These are phyloP conservation scores for Plutomurus gul DNA, from an alignment of 1,140 invertebrate genomes.

Conservation along the genomic window DNA sequence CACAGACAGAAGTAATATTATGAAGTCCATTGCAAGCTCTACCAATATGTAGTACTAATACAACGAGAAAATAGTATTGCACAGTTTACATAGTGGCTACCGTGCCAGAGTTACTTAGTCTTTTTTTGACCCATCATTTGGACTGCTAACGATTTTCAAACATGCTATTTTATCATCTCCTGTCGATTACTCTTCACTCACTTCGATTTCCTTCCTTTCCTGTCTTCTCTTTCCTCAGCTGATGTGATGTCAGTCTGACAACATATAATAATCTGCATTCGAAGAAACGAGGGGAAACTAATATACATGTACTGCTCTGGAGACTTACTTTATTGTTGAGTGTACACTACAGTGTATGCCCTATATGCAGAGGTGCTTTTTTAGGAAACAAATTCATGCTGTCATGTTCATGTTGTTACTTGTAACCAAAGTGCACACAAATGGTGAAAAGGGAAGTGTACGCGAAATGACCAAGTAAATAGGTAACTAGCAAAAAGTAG, in stretches of 20 bases:
- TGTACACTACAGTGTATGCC: not conserved
- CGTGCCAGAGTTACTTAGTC: slow-evolving; percentile 14
- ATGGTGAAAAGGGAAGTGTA: not conserved
- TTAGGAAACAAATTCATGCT: not conserved
- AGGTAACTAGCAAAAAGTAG: too few relatives aligned
- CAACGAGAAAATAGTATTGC: too few relatives aligned
- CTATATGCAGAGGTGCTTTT: not conserved
- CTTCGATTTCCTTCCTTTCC: not conserved
- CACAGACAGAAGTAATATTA: too few relatives aligned
- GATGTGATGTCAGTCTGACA: slow-evolving; percentile 29
- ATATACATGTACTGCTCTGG: not conserved
- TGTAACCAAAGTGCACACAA: not conserved
- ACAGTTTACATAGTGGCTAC: not conserved
- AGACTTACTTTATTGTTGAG: not conserved
- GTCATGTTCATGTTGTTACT: too few relatives aligned
- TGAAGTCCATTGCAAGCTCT: not conserved
- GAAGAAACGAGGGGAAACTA: not conserved
- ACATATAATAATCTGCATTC: slow-evolving; percentile 18
- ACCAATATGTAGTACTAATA: too few relatives aligned
- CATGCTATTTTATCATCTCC: slow-evolving; percentile 47
- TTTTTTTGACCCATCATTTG: not conserved
- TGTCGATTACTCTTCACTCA: slow-evolving; percentile 36
- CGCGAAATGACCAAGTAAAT: not conserved
- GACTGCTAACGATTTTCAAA: slow-evolving; percentile 37
- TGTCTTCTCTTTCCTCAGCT: not conserved